Evolutionary conservation across 2,888 invertebrate species (phyloP), one percentile per base, ranked within the genome.

Genomic region (Lasioglossum morio): DNA sequence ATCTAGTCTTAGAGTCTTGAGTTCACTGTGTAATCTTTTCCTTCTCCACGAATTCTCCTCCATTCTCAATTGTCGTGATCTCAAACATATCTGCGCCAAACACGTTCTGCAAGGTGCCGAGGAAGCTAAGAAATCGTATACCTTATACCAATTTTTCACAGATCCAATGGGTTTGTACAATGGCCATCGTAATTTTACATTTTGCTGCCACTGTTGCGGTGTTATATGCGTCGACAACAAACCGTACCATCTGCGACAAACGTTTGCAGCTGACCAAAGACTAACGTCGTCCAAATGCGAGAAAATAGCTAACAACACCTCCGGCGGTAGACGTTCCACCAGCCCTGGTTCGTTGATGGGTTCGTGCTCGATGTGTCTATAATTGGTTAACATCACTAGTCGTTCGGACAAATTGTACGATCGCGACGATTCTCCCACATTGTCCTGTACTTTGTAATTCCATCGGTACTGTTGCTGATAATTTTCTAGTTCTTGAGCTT

Each of bases 231-330:
- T 97, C 81, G 97, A 97, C 79, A 99, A 96, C 53, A 99, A 96
- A 69, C 97, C 97, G 88, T 97, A 96, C 99, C 99, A 99, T 88
- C 98, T 97, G 88, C 96, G 96, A 94, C 98, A 98, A 48, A 98
- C 99, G 94, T 98, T 97, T 63, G 98, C 97, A 82, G 98, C 98
- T 93, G 98, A 98, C 97, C 98, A 98, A 92, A 99, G 96, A 0
- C 99, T 98, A 93, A 99, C 96, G 95, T 99, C 99, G 94, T 99
- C 99, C 93, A 99, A 96, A 95, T 98, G 98, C 77, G 97, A 97
- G 95, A 99, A 99, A 87, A 99, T 98, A 88, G 97, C 97, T 77
- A 99, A 96, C 93, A 99, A 96, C 90, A 99, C 98, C 96, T 98
- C 97, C 78, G 97, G 97, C 30, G 98, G 98, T 80, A 98, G 94